A percentile compares a stretch with the other conserved stretches of the same genome.
phyloP scores from a whole-genome alignment of 2,888 invertebrate species.

The Nomada ruficornis region DNA sequence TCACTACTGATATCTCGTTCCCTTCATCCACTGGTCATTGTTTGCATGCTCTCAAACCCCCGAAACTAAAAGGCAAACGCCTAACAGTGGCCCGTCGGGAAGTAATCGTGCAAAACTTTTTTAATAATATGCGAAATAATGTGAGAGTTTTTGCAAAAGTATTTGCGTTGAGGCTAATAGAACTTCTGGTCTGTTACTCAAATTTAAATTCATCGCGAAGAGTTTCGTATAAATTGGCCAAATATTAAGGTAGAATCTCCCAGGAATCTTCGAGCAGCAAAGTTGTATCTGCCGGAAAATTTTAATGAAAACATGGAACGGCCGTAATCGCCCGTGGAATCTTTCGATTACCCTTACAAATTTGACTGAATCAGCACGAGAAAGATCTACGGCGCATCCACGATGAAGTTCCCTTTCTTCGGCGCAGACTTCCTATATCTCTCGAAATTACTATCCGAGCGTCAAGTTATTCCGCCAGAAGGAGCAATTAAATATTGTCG shows the following conservation, averaged over 20 bases:
- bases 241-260: neutral
- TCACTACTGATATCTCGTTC: conserved; percentile 50
- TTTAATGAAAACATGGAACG: neutral
- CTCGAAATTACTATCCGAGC: conserved; percentile 50
- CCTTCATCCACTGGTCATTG: conserved; percentile 43
- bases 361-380: conserved; percentile 4
- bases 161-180: neutral
- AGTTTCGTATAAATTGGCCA: neutral
- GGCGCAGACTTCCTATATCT: conserved; percentile 31
- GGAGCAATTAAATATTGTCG: conserved; percentile 71
- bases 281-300: neutral
- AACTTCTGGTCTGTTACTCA: neutral
- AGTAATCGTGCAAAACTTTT: conserved; percentile 3
- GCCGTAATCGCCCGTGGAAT: neutral
- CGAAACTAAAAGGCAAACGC: conserved; percentile 13
- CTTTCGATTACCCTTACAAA: conserved; percentile 21
- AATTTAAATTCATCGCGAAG: neutral
- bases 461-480: conserved; percentile 61
- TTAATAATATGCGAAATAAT: conserved; percentile 2
- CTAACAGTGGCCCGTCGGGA: neutral
- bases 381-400: conserved; percentile 20
- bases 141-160: neutral
- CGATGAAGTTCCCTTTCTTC: conserved; percentile 40
- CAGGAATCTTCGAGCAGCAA: neutral
- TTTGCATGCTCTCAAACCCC: neutral